Evolutionary conservation across 1,140 invertebrate genomes (phyloP).

Genomic region (Philotrypesis tridentata): DNA sequence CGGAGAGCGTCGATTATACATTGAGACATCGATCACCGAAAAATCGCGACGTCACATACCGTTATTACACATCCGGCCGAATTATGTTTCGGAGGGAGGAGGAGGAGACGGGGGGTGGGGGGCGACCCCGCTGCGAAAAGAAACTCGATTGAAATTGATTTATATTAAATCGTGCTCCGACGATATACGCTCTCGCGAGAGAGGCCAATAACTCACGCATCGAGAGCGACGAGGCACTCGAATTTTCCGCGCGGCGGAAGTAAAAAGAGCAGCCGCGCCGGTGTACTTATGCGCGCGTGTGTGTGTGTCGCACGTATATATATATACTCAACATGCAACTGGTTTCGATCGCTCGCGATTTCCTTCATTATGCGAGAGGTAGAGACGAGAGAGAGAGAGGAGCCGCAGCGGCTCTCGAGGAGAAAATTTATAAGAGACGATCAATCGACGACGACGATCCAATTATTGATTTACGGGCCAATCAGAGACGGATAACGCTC

Average conservation of each 20-base stretch:
- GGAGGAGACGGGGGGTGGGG: too few relatives aligned
- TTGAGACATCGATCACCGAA: too few relatives aligned
- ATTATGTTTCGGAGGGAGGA: too few relatives aligned
- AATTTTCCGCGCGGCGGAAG: background rate
- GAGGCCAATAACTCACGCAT: too few relatives aligned
- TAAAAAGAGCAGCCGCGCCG: background rate
- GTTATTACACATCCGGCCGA: too few relatives aligned
- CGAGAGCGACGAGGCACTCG: too few relatives aligned
- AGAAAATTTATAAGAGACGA: slow-evolving; percentile 47
- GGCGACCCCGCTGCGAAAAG: too few relatives aligned
- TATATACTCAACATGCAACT: slow-evolving; percentile 39
- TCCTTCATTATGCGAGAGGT: slow-evolving; percentile 27
- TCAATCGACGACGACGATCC: slow-evolving; percentile 38
- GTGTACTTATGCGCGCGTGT: background rate
- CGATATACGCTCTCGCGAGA: background rate
- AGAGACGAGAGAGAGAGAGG: too few relatives aligned
- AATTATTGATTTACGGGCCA: slow-evolving; percentile 50
- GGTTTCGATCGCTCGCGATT: slow-evolving; percentile 45
- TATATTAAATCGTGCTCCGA: too few relatives aligned
- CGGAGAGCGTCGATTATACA: too few relatives aligned
- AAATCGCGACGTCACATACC: too few relatives aligned
- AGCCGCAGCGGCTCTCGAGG: background rate
- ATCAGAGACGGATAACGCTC: slow-evolving; percentile 27
- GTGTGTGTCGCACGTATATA: background rate
- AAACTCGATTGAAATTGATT: slow-evolving; percentile 27